These are phyloP conservation scores for Ancistrus triradiatus DNA, from an alignment of 2,113 vertebrate species.

Conservation along the genomic window DNA sequence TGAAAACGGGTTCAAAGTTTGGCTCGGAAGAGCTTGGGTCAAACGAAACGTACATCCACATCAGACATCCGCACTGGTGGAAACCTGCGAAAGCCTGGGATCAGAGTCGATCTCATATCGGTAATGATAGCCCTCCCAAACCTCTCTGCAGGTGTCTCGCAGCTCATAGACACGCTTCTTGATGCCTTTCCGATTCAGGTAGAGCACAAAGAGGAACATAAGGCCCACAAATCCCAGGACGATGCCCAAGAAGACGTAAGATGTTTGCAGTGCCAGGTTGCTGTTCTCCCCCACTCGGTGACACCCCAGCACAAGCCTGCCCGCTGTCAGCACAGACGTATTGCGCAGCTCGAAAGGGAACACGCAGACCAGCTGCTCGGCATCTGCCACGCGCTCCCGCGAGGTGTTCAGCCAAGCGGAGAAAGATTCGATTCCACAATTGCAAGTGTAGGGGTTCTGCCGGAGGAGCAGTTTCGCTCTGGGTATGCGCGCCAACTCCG, in stretches of 20 bases:
- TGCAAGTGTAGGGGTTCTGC: slow-evolving; percentile 70
- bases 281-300: slow-evolving; percentile 48
- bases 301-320: slow-evolving; percentile 58
- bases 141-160: slow-evolving; percentile 71
- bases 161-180: slow-evolving; percentile 69
- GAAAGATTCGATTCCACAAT: slow-evolving; percentile 68
- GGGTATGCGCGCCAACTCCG: slow-evolving; percentile 60
- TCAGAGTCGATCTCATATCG: slow-evolving; percentile 71
- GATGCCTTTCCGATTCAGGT: slow-evolving; percentile 76
- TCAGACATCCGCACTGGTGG: slow-evolving; percentile 61
- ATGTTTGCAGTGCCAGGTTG: slow-evolving; percentile 69
- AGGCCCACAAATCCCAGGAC: slow-evolving; percentile 72
- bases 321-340: slow-evolving; percentile 55
- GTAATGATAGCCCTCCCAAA: slow-evolving; percentile 75
- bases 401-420: slow-evolving; percentile 69
- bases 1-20: slow-evolving; percentile 24
- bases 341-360: slow-evolving; percentile 65
- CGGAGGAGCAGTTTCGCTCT: slow-evolving; percentile 55
- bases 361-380: slow-evolving; percentile 54
- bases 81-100: slow-evolving; percentile 65
- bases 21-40: slow-evolving; percentile 1
- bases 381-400: slow-evolving; percentile 52
- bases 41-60: too few species aligned
- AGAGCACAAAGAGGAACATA: slow-evolving; percentile 76
- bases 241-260: slow-evolving; percentile 70